A percentile compares a stretch with the other conserved stretches of the same genome.
Evolutionary conservation across 1,140 invertebrate species (phyloP).

Genomic region (Glossosoma conforme): DNA sequence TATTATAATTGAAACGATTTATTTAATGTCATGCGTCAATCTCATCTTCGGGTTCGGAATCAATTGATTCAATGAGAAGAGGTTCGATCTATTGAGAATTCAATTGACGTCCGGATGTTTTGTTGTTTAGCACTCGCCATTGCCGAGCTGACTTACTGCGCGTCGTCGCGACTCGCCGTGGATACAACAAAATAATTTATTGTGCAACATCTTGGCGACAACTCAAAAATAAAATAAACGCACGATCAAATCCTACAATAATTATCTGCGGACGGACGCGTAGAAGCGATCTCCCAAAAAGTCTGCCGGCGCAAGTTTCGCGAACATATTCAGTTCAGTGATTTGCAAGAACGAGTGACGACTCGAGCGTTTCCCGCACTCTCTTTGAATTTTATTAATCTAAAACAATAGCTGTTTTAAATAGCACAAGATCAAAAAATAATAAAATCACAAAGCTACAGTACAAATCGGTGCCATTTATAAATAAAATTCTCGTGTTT

Average conservation of each 20-base stretch:
- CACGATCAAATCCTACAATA: conserved; percentile 6
- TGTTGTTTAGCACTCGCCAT: too few species aligned
- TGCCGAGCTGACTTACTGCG: too few species aligned
- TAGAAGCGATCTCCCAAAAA: background rate
- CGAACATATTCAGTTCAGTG: conserved; percentile 17
- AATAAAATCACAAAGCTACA: background rate
- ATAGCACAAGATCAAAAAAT: conserved; percentile 9
- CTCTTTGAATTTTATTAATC: background rate
- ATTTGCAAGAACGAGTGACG: conserved; percentile 10
- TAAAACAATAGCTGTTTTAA: background rate
- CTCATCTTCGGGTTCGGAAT: too few species aligned
- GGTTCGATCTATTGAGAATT: too few species aligned
- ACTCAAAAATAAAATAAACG: conserved; percentile 21
- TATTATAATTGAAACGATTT: too few species aligned
- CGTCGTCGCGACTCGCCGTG: too few species aligned
- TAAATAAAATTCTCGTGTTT: background rate
- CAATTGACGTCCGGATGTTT: too few species aligned
- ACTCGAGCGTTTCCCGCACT: background rate
- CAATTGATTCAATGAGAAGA: too few species aligned
- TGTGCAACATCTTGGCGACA: conserved; percentile 22
- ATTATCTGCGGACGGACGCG: conserved; percentile 11
- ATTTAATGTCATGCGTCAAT: too few species aligned
- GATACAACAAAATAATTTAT: conserved; percentile 18
- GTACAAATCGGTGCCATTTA: background rate
- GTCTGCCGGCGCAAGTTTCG: background rate